Percentiles rank a stretch among this genome's conserved stretches.
Evolutionary conservation across 2,113 vertebrate genomes (phyloP).

Genomic region (Nothoprocta perdicaria): DNA sequence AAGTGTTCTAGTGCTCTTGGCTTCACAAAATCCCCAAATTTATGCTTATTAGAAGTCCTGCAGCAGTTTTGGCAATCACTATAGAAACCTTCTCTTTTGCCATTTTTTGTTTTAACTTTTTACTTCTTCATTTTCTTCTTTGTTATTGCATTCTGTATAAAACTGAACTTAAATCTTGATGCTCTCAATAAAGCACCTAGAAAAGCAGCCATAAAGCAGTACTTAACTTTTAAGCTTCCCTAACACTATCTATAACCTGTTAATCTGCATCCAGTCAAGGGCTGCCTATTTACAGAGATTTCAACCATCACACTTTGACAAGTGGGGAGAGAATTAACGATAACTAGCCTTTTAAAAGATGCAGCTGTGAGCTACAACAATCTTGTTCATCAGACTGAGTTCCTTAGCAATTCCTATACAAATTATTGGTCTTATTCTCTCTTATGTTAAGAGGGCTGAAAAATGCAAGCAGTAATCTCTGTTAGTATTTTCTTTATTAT

Average conservation of each 20-base stretch:
- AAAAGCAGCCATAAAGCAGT: neutral
- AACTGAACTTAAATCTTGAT: neutral
- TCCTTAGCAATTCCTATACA: neutral
- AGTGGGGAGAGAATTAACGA: neutral
- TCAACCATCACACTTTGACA: neutral
- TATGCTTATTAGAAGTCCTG: neutral
- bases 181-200: neutral
- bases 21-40: neutral
- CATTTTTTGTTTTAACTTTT: neutral
- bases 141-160: neutral
- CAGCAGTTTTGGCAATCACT: neutral
- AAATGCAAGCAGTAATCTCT: neutral
- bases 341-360: neutral
- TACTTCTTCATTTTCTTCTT: neutral
- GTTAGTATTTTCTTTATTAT: neutral
- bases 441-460: neutral
- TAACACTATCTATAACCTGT: neutral
- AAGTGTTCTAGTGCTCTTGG: neutral
- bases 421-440: neutral
- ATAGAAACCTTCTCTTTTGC: neutral
- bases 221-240: neutral
- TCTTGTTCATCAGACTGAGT: neutral
- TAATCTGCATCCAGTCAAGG: conserved; percentile 21
- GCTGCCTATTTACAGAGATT: conserved; percentile 5
- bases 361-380: neutral